Conservation (phyloP, 1,140 invertebrate species). For the Eurosta solidaginis region DNA sequence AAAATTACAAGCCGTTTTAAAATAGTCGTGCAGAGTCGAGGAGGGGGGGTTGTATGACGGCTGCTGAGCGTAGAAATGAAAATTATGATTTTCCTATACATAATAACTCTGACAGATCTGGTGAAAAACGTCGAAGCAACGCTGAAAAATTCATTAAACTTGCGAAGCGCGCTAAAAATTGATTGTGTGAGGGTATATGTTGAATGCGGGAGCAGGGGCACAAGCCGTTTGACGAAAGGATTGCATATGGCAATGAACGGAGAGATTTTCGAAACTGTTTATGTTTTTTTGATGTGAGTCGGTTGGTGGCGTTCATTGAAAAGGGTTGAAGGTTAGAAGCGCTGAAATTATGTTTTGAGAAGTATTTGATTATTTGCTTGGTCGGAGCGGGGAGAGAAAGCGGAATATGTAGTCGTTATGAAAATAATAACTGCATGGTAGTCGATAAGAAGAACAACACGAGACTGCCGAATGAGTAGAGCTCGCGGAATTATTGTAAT, state of each 20-base stretch:
- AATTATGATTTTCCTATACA: constrained; percentile 25
- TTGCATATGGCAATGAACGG: not conserved
- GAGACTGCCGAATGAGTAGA: not conserved
- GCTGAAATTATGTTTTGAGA: not conserved
- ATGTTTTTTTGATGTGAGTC: not conserved
- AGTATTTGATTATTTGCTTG: not conserved
- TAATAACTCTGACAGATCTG: constrained; percentile 24
- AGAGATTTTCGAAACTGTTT: not conserved
- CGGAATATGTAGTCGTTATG: not conserved
- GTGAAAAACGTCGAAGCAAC: not conserved
- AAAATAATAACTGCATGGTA: not conserved
- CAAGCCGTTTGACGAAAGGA: not conserved
- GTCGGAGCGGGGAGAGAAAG: not conserved
- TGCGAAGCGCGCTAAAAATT: not conserved
- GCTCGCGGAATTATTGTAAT: constrained; percentile 35
- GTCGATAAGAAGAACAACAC: not conserved
- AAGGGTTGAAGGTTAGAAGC: constrained; percentile 11
- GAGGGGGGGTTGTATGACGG: not conserved
- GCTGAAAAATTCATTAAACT: constrained; percentile 19
- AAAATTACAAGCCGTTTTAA: not conserved
- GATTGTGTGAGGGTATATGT: not conserved
- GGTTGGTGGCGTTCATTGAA: not conserved
- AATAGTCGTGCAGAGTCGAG: not conserved
- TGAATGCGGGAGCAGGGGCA: not conserved
- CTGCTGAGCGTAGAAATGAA: not conserved